These are phyloP conservation scores for Myodes glareolus DNA, from an alignment of 2,113 vertebrate genomes.

Conservation along the genomic window DNA sequence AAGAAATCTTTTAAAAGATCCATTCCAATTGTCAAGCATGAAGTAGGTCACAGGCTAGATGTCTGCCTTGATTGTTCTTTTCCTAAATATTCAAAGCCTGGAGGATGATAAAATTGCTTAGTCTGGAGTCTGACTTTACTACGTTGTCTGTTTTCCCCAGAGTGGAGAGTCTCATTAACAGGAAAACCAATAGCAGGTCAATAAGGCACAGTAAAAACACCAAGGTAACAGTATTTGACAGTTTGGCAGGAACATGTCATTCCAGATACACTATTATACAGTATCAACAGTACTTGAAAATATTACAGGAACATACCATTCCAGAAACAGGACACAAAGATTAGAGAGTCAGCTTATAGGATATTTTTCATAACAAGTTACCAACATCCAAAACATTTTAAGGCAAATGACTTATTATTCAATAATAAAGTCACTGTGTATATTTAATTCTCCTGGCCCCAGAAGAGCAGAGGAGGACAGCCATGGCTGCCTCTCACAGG, in stretches of 20 bases:
- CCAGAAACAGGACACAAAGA: not conserved
- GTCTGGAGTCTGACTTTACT: conserved; percentile 43
- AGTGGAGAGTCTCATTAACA: conserved; percentile 75
- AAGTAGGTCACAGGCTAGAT: not conserved
- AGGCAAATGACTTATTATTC: conserved; percentile 44
- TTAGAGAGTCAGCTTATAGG: not conserved
- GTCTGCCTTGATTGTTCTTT: conserved; percentile 1
- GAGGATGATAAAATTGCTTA: not conserved
- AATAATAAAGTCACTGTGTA: not conserved
- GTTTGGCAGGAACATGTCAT: not conserved
- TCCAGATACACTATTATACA: not conserved
- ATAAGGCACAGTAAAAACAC: conserved; percentile 72
- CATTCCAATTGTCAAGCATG: not conserved
- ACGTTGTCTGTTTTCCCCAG: conserved; percentile 40
- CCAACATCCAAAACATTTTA: conserved; percentile 40
- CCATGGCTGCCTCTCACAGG: conserved; percentile 49
- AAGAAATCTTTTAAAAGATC: not conserved
- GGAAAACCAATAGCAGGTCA: conserved; percentile 73
- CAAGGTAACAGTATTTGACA: conserved; percentile 66
- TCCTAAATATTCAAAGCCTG: conserved; percentile 54
- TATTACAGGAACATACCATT: not conserved
- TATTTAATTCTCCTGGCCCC: conserved; percentile 65
- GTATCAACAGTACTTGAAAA: conserved; percentile 59
- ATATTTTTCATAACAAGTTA: not conserved
- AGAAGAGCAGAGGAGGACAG: conserved; percentile 74